phyloP scores from a whole-genome alignment of 2,113 vertebrate species.

The Gavia stellata region DNA sequence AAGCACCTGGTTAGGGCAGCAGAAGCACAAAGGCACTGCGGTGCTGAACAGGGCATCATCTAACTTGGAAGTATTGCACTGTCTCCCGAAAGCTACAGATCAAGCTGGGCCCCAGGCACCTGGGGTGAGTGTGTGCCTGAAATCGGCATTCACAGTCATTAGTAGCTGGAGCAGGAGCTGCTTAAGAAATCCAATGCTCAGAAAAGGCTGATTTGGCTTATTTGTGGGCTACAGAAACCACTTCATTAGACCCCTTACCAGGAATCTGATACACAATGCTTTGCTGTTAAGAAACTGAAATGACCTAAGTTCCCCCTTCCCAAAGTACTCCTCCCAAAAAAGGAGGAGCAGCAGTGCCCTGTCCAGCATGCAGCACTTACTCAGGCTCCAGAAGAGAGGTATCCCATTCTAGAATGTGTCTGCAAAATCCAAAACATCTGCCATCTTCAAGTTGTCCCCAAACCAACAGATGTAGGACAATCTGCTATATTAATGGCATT shows the following conservation, averaged over 20 bases:
- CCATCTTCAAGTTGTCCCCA: conserved; percentile 20
- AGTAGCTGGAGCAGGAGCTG: not conserved
- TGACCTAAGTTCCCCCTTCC: not conserved
- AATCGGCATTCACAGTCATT: not conserved
- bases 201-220: not conserved
- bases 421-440: not conserved
- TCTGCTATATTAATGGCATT: not conserved
- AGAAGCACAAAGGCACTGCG: not conserved
- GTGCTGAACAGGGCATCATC: not conserved
- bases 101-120: not conserved
- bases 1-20: not conserved
- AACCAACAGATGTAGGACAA: conserved; percentile 3
- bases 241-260: not conserved
- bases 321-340: not conserved
- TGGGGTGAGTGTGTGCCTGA: not conserved
- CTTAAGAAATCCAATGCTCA: not conserved
- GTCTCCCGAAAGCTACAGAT: not conserved
- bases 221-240: not conserved
- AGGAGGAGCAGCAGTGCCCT: not conserved
- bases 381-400: not conserved
- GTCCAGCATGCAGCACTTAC: not conserved
- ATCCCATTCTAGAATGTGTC: not conserved
- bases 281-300: not conserved
- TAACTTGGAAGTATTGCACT: not conserved
- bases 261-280: not conserved